phyloP scores from a whole-genome alignment of 1,140 invertebrate species.

The Polypedilum vanderplanki region DNA sequence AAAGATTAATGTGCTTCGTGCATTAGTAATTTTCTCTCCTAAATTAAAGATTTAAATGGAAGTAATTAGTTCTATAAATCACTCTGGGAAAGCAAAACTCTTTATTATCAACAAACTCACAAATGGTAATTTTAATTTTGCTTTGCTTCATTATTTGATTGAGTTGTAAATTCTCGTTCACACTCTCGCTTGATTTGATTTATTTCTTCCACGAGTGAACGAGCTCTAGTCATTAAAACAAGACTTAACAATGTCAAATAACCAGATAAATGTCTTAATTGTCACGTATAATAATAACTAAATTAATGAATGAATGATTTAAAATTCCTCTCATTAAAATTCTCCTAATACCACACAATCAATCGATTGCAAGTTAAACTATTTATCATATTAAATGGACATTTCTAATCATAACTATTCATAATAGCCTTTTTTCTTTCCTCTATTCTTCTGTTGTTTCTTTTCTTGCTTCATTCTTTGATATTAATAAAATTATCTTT shows the following conservation, averaged over 20 bases:
- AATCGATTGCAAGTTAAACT: constrained; percentile 3
- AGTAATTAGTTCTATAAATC: constrained; percentile 10
- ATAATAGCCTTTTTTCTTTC: constrained; percentile 5
- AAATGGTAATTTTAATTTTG: not conserved
- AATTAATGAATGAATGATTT: constrained; percentile 1
- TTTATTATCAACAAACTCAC: not conserved
- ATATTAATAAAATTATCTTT: too few species aligned
- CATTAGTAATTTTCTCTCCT: not conserved
- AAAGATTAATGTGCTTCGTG: not conserved
- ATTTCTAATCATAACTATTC: constrained; percentile 19
- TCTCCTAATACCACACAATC: constrained; percentile 10
- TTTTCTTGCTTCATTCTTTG: not conserved
- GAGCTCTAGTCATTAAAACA: not conserved
- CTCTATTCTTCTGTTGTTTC: not conserved
- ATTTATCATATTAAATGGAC: constrained; percentile 13
- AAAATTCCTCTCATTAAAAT: constrained; percentile 3
- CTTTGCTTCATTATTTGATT: constrained; percentile 3
- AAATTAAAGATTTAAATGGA: not conserved
- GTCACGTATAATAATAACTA: constrained; percentile 18
- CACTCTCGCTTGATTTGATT: not conserved
- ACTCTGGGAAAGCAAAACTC: constrained; percentile 9
- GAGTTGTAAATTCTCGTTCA: not conserved
- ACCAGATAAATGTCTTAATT: constrained; percentile 18
- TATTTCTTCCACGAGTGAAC: not conserved
- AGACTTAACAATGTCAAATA: constrained; percentile 16